Percentiles rank a stretch among this genome's conserved stretches.
These are phyloP conservation scores for Trematomus loennbergii DNA, from an alignment of 2,113 vertebrate genomes.

Conservation along the genomic window DNA sequence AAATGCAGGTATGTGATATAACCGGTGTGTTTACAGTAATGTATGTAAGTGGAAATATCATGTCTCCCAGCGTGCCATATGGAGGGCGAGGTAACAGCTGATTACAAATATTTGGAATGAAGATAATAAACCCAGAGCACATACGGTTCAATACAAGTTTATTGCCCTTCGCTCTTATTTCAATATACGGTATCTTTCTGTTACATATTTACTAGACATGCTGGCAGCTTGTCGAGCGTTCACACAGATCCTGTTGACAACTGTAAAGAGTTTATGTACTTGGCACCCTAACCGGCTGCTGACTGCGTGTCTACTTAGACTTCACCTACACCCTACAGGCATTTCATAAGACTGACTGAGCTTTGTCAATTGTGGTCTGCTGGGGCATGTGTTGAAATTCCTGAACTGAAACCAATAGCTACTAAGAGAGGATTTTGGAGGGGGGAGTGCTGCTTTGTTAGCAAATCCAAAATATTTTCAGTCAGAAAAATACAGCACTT, in stretches of 20 bases:
- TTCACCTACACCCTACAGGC: slow-evolving; percentile 67
- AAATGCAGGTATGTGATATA: slow-evolving; percentile 74
- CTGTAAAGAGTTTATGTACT: slow-evolving; percentile 11
- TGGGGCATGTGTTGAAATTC: slow-evolving; percentile 81
- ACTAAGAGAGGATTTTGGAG: slow-evolving; percentile 40
- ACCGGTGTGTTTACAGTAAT: slow-evolving; percentile 1
- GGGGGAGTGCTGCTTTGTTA: slow-evolving; percentile 15
- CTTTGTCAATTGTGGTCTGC: slow-evolving; percentile 76
- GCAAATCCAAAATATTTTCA: slow-evolving; percentile 21
- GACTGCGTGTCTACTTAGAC: slow-evolving; percentile 11
- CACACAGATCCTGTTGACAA: slow-evolving; percentile 26
- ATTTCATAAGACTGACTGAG: slow-evolving; percentile 73
- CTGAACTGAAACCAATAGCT: slow-evolving; percentile 74
- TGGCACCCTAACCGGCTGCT: slow-evolving; percentile 20
- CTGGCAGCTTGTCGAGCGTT: background rate
- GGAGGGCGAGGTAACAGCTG: background rate
- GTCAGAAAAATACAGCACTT: slow-evolving; percentile 18
- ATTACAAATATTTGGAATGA: slow-evolving; percentile 8
- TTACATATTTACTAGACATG: slow-evolving; percentile 46
- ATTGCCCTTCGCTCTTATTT: slow-evolving; percentile 12
- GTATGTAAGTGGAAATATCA: background rate
- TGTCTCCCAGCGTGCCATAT: background rate
- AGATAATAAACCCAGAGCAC: slow-evolving; percentile 2
- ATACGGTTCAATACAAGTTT: slow-evolving; percentile 2
- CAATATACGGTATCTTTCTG: slow-evolving; percentile 3